Conservation (phyloP, 2,113 vertebrate species). For the Hippocampus barbouri region DNA sequence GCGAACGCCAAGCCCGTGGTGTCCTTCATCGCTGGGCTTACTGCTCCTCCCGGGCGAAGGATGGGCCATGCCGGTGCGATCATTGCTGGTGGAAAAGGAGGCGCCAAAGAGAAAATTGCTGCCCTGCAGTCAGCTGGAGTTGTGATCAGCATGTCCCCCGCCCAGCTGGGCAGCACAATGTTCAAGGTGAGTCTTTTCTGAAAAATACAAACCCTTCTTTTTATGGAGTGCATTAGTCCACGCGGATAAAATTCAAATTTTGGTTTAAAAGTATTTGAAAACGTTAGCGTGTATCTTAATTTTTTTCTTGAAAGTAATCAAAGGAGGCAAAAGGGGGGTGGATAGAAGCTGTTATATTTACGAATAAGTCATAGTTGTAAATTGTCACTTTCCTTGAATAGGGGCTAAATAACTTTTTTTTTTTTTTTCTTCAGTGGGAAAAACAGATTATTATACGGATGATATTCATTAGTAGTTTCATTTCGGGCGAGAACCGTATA, state of each 20-base stretch:
- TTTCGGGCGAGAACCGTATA: too few species aligned
- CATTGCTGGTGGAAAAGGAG: conserved; percentile 96
- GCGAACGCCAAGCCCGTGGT: conserved; percentile 89
- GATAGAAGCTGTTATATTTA: too few species aligned
- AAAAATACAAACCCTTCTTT: neutral
- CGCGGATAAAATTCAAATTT: too few species aligned
- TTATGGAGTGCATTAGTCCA: neutral
- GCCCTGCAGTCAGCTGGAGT: conserved; percentile 92
- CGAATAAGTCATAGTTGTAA: too few species aligned
- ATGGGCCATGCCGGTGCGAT: conserved; percentile 98
- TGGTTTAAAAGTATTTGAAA: neutral
- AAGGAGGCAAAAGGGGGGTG: too few species aligned
- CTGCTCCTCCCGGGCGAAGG: conserved; percentile 89
- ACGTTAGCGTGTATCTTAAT: neutral
- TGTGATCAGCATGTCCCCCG: conserved; percentile 96
- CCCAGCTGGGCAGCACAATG: conserved; percentile 94
- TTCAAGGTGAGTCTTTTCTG: conserved; percentile 80
- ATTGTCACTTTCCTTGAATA: too few species aligned
- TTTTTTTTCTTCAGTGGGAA: too few species aligned
- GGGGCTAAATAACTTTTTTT: too few species aligned
- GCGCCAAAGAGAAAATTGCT: conserved; percentile 95
- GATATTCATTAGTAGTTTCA: too few species aligned
- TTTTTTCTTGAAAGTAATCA: neutral
- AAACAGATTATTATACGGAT: too few species aligned
- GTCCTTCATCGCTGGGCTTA: conserved; percentile 96